phyloP scores from a whole-genome alignment of 2,888 invertebrate genomes.

The Venusia cambrica region DNA sequence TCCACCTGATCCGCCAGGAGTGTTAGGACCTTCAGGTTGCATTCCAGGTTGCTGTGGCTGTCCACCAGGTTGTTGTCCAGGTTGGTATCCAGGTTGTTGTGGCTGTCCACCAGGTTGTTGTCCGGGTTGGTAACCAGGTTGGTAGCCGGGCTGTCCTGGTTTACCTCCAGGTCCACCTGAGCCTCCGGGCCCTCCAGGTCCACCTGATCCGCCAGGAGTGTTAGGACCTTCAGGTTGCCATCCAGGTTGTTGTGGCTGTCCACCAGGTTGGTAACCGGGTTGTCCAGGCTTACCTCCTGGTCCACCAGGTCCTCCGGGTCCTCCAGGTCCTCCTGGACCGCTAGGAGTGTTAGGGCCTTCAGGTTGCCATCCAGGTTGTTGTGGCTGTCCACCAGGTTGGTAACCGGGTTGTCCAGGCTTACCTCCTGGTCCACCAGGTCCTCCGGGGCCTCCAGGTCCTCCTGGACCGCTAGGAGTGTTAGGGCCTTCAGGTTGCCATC shows the following conservation, averaged over 20 bases:
- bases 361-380: conserved; percentile 30
- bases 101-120: conserved; percentile 11
- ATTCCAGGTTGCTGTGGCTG: too few relatives aligned
- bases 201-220: conserved; percentile 1
- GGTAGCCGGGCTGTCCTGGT: conserved; percentile 31
- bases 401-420: conserved; percentile 26
- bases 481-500: too few relatives aligned
- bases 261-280: conserved; percentile 37
- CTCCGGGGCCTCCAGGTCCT: conserved; percentile 10
- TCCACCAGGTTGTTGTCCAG: too few relatives aligned
- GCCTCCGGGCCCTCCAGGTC: conserved; percentile 18
- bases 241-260: too few relatives aligned
- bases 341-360: conserved; percentile 16
- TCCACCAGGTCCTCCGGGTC: conserved; percentile 32
- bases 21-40: too few relatives aligned
- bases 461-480: conserved; percentile 27
- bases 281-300: conserved; percentile 26
- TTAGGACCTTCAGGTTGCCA: too few relatives aligned
- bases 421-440: conserved; percentile 21
- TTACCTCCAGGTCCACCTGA: too few relatives aligned
- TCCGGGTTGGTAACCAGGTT: too few relatives aligned
- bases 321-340: conserved; percentile 23
- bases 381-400: conserved; percentile 32
- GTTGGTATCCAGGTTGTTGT: conserved; percentile 13
- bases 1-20: too few relatives aligned